Evolutionary conservation across 2,797 vertebrate species (phyloP).

Genomic region (Emydoidea blandingii): DNA sequence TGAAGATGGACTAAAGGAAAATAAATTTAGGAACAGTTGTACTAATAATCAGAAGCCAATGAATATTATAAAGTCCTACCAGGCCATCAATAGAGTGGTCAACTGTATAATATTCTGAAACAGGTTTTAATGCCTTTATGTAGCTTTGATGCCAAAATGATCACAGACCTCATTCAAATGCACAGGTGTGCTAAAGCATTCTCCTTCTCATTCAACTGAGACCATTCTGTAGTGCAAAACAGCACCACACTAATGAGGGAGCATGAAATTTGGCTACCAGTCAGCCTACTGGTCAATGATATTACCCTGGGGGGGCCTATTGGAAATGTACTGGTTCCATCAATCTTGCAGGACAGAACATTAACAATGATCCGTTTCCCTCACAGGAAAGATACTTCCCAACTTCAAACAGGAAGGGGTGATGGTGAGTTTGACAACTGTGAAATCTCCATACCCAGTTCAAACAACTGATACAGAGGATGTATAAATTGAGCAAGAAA

Average conservation of each 20-base stretch:
- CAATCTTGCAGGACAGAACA: neutral
- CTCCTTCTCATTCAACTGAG: neutral
- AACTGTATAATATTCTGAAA: neutral
- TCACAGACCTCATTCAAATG: neutral
- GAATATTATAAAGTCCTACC: neutral
- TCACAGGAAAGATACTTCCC: neutral
- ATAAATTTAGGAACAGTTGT: neutral
- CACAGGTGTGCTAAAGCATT: neutral
- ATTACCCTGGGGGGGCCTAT: neutral
- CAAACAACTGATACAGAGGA: neutral
- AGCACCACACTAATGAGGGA: neutral
- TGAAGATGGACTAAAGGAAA: neutral
- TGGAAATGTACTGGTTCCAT: neutral
- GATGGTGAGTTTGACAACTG: neutral
- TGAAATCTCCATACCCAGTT: neutral
- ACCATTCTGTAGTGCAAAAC: neutral
- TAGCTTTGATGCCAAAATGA: neutral
- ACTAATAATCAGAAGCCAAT: neutral
- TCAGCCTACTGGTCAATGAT: neutral
- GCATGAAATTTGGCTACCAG: neutral
- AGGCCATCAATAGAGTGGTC: neutral
- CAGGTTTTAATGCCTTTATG: neutral
- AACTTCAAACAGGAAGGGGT: neutral
- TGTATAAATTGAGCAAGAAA: neutral
- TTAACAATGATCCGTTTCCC: neutral